Conservation (phyloP, 1,140 invertebrate genomes). For the Diachasmimorpha longicaudata region DNA sequence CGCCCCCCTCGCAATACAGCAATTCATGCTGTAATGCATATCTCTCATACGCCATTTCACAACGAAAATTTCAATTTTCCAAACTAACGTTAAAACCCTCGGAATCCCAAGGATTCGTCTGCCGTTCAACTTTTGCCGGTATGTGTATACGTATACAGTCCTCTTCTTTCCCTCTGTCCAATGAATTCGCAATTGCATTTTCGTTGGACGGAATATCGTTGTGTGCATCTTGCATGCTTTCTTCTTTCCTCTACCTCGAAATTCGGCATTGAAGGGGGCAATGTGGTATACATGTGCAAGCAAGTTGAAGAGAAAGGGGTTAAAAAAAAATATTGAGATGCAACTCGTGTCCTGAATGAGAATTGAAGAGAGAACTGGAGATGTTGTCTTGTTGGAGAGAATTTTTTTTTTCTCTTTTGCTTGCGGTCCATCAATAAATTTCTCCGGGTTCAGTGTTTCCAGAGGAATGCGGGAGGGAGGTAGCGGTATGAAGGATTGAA, state of each 20-base stretch:
- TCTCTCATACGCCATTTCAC: neutral
- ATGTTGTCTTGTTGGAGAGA: neutral
- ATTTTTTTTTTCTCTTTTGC: too few species aligned
- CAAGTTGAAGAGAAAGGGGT: neutral
- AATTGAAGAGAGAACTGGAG: neutral
- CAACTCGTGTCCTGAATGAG: neutral
- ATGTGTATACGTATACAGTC: neutral
- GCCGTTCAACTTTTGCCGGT: neutral
- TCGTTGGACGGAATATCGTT: neutral
- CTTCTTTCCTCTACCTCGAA: neutral
- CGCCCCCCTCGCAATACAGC: too few species aligned
- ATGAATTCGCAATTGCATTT: slow-evolving; percentile 4
- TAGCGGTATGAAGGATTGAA: too few species aligned
- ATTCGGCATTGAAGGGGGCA: neutral
- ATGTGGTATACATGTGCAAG: neutral
- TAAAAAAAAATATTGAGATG: neutral
- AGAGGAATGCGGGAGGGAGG: too few species aligned
- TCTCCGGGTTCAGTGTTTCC: neutral
- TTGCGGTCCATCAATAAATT: neutral
- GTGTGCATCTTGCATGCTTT: neutral
- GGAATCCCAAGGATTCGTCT: neutral
- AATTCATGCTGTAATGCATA: too few species aligned
- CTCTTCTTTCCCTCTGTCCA: neutral
- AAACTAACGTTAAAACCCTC: neutral
- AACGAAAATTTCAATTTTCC: neutral